A percentile compares a stretch with the other conserved stretches of the same genome.
These are phyloP conservation scores for Pseudopleuronectes americanus DNA, from an alignment of 2,797 vertebrate genomes.

Conservation along the genomic window DNA sequence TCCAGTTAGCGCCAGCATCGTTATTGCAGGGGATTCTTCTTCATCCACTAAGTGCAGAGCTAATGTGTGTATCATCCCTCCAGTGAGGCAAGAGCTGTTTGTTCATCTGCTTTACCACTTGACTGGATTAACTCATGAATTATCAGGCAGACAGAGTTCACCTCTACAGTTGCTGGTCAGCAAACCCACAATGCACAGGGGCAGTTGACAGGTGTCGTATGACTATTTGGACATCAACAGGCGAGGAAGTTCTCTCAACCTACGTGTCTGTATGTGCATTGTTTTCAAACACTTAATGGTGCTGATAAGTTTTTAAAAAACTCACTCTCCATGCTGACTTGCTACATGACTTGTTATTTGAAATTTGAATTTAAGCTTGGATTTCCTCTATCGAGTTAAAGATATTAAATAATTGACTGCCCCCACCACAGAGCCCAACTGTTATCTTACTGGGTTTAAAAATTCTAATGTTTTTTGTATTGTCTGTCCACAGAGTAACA, in stretches of 20 bases:
- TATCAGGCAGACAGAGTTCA: conserved; percentile 36
- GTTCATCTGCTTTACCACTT: conserved; percentile 17
- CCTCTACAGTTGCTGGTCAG: conserved; percentile 12
- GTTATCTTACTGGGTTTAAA: not conserved
- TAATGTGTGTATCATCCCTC: conserved; percentile 18
- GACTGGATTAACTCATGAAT: conserved; percentile 33
- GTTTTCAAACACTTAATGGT: not conserved
- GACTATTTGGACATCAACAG: not conserved
- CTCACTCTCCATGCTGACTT: not conserved
- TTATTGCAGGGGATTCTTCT: conserved; percentile 23
- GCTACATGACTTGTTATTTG: not conserved
- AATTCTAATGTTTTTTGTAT: not conserved
- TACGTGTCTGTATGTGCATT: not conserved
- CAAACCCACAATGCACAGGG: conserved; percentile 46
- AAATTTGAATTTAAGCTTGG: not conserved
- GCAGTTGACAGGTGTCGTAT: conserved; percentile 26
- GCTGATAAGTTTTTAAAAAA: not conserved
- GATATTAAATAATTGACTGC: not conserved
- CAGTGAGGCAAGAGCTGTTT: conserved; percentile 18
- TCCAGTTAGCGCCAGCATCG: not conserved
- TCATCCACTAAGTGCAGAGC: conserved; percentile 11
- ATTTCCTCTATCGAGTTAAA: too few relatives aligned
- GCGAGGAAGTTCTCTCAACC: not conserved
- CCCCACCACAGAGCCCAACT: not conserved
- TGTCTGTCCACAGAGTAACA: conserved; percentile 23